Conservation (phyloP, 2,797 vertebrate species). For the Eleutherodactylus coqui region DNA sequence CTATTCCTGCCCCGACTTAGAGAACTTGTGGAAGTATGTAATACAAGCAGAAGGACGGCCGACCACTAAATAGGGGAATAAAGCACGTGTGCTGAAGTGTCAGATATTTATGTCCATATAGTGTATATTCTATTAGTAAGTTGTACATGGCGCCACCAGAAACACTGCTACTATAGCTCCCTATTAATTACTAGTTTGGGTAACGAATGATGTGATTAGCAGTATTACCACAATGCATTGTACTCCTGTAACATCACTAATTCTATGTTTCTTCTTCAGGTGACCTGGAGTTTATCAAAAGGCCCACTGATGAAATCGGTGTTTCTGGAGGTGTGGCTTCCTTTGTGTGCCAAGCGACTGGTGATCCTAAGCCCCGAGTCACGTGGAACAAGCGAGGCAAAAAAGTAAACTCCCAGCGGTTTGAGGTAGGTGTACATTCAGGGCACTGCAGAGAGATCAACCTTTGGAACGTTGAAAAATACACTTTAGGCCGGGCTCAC, state of each 20-base stretch:
- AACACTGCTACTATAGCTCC: no score
- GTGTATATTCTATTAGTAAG: no score
- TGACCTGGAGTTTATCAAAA: constrained; percentile 86
- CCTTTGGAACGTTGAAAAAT: no score
- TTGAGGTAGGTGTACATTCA: constrained; percentile 82
- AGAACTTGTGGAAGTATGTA: no score
- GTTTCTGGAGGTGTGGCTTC: constrained; percentile 96
- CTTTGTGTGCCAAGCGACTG: constrained; percentile 94
- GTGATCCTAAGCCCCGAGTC: constrained; percentile 92
- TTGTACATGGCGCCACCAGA: no score
- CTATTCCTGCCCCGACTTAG: no score
- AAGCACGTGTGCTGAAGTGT: no score
- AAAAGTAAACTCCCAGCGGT: constrained; percentile 95
- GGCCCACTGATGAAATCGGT: constrained; percentile 92
- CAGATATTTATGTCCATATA: no score
- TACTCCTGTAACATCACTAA: neutral
- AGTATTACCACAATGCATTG: neutral
- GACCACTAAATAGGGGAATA: no score
- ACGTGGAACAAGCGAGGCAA: constrained; percentile 99
- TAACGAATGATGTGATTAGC: neutral
- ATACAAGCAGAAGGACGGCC: no score
- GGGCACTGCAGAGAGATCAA: neutral
- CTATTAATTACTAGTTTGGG: no score
- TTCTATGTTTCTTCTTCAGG: constrained; percentile 69
- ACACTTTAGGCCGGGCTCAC: no score